Percentiles rank a stretch among this genome's conserved stretches.
Conservation (phyloP, 2,888 invertebrate species). For the Chaetogeoica ovagalla region DNA sequence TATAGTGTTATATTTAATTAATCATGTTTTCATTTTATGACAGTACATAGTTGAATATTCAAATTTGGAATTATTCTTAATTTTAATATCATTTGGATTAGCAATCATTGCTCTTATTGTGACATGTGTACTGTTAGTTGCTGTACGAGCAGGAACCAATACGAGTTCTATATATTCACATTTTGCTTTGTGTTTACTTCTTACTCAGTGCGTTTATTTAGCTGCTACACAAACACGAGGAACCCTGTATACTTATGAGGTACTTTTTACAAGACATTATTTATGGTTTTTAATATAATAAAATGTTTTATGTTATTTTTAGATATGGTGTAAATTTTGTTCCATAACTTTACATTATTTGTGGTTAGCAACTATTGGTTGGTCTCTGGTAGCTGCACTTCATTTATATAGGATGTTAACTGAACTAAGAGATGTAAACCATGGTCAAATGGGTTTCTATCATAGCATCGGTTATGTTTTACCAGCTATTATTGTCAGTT, state of each 20-base stretch:
- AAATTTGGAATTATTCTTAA: conserved; percentile 80
- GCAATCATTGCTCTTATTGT: conserved; percentile 78
- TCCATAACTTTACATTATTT: conserved; percentile 92
- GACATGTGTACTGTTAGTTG: conserved; percentile 78
- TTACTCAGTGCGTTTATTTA: conserved; percentile 82
- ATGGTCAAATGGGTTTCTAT: conserved; percentile 90
- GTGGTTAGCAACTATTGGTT: conserved; percentile 86
- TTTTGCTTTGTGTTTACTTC: conserved; percentile 84
- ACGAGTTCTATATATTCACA: conserved; percentile 94
- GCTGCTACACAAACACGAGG: conserved; percentile 82
- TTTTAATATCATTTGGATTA: conserved; percentile 84
- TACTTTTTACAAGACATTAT: conserved; percentile 59
- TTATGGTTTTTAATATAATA: conserved; percentile 3
- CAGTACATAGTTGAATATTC: conserved; percentile 86
- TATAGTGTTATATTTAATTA: conserved; percentile 60
- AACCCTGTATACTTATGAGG: conserved; percentile 81
- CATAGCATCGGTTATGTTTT: conserved; percentile 89
- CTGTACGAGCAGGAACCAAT: conserved; percentile 84
- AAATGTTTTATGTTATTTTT: conserved; percentile 44
- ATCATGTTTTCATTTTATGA: not conserved
- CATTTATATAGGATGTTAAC: conserved; percentile 92
- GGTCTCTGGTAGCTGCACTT: conserved; percentile 89
- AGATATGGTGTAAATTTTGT: conserved; percentile 75
- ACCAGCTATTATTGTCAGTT: conserved; percentile 86
- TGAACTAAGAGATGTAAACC: conserved; percentile 94